These are phyloP conservation scores for Spialia ferax DNA, from an alignment of 2,888 invertebrate genomes.

Conservation along the genomic window DNA sequence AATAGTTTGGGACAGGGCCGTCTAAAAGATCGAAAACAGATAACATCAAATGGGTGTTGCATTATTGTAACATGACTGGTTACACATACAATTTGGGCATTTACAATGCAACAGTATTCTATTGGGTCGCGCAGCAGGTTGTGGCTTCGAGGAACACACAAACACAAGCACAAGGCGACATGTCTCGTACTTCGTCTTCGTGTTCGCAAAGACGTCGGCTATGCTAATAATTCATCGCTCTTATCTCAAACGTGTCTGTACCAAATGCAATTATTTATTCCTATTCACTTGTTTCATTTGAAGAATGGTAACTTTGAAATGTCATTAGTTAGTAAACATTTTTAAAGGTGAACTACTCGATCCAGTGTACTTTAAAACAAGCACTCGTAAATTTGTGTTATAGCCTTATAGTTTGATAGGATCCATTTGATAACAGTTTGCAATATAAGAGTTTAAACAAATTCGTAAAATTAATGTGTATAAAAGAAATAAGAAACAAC, in stretches of 20 bases:
- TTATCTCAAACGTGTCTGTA: conserved; percentile 73
- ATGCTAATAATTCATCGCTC: conserved; percentile 65
- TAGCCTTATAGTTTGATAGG: not conserved
- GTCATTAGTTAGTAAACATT: conserved; percentile 38
- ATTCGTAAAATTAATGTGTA: too few species aligned
- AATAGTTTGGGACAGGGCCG: not conserved
- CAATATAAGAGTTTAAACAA: too few species aligned
- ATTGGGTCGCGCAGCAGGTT: conserved; percentile 28
- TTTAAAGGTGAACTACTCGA: conserved; percentile 40
- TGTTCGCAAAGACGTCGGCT: conserved; percentile 66
- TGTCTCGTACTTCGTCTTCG: conserved; percentile 56
- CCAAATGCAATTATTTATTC: conserved; percentile 47
- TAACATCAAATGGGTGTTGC: conserved; percentile 4
- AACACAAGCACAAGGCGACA: conserved; percentile 28
- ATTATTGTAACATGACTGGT: conserved; percentile 5
- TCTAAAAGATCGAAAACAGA: not conserved
- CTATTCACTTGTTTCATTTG: conserved; percentile 40
- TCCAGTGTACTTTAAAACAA: conserved; percentile 34
- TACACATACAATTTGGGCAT: conserved; percentile 7
- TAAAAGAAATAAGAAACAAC: too few species aligned
- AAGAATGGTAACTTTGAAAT: conserved; percentile 40
- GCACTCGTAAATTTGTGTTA: conserved; percentile 12
- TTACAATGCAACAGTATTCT: not conserved
- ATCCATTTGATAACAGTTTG: conserved; percentile 12
- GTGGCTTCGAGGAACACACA: conserved; percentile 31